Evolutionary conservation across 2,113 vertebrate genomes (phyloP).

Genomic region (Nyctibius bracteatus): DNA sequence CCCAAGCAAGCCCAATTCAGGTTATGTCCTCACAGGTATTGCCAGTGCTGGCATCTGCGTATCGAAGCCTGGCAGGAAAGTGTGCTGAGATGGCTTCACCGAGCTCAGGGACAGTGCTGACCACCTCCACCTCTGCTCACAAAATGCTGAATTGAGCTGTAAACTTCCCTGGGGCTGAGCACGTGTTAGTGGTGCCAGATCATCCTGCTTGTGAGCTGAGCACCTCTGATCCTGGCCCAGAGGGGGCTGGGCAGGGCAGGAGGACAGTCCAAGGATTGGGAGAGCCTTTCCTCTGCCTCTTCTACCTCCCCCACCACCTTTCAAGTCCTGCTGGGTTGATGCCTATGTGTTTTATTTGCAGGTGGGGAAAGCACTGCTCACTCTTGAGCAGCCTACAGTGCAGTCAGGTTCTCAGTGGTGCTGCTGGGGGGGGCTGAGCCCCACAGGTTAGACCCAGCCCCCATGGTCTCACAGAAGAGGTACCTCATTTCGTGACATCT

Average conservation of each 20-base stretch:
- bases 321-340: accelerated
- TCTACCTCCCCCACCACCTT: not conserved
- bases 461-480: accelerated
- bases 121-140: not conserved
- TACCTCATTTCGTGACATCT: not conserved
- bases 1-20: not conserved
- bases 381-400: not conserved
- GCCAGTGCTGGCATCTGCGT: accelerated
- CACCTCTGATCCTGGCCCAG: not conserved
- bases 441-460: not conserved
- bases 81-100: accelerated
- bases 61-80: not conserved
- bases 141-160: not conserved
- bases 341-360: not conserved
- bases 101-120: not conserved
- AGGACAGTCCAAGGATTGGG: not conserved
- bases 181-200: not conserved
- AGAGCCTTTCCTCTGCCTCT: not conserved
- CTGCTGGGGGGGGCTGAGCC: not conserved
- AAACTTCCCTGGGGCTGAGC: not conserved
- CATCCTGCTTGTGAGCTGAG: not conserved
- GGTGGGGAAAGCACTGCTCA: not conserved
- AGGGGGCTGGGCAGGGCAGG: not conserved
- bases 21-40: not conserved
- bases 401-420: not conserved